Percentiles rank a stretch among this genome's conserved stretches.
Conservation (phyloP, 30 jellyfish, hydroid and myxozoan genomes). For the Mastigias papua region DNA sequence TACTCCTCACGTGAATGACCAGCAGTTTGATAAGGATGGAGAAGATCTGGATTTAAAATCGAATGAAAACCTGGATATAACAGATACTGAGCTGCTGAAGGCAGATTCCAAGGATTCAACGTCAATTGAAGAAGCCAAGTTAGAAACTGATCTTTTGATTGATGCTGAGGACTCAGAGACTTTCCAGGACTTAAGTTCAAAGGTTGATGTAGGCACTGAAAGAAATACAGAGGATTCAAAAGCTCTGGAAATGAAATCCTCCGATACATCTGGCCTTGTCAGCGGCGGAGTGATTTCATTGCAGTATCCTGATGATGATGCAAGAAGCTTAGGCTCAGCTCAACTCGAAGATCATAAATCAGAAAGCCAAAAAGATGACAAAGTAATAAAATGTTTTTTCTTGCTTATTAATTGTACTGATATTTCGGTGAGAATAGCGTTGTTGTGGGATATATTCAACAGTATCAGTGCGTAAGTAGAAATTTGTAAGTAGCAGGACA, state of each 20-base stretch:
- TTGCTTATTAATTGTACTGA: too few species aligned
- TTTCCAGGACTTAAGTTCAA: slow-evolving; percentile 43
- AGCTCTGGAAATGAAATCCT: slow-evolving; percentile 41
- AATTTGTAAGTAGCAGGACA: too few species aligned
- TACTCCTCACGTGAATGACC: neutral
- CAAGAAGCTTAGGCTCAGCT: slow-evolving; percentile 80
- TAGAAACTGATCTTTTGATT: slow-evolving; percentile 10
- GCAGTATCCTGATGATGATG: slow-evolving; percentile 97
- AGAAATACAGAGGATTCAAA: slow-evolving; percentile 9
- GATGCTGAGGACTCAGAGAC: slow-evolving; percentile 69
- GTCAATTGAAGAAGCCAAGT: neutral
- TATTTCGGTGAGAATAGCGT: too few species aligned
- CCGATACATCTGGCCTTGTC: slow-evolving; percentile 74
- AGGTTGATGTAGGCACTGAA: slow-evolving; percentile 29
- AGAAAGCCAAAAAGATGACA: neutral
- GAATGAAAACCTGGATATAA: neutral
- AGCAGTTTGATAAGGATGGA: neutral
- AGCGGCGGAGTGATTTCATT: slow-evolving; percentile 93
- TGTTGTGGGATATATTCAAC: too few species aligned
- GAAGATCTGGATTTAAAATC: neutral
- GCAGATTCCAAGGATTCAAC: neutral
- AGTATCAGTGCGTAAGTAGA: too few species aligned
- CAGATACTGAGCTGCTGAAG: neutral
- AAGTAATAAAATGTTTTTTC: too few species aligned
- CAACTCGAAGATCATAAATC: slow-evolving; percentile 38